Percentiles rank a stretch among this genome's conserved stretches.
These are phyloP conservation scores for Pammene fasciana DNA, from an alignment of 2,888 invertebrate genomes.

Conservation along the genomic window DNA sequence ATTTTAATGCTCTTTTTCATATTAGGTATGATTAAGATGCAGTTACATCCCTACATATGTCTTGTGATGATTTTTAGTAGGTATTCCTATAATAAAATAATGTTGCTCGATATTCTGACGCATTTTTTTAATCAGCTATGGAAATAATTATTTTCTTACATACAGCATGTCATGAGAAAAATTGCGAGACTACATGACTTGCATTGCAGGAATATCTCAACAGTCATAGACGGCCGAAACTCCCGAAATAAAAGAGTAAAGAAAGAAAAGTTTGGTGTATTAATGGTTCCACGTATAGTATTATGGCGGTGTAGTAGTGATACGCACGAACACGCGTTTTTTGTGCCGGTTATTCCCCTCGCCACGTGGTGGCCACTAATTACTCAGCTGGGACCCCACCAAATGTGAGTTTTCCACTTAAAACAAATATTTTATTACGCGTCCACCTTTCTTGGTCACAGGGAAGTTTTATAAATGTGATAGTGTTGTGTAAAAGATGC, in stretches of 20 bases:
- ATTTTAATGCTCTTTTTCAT: too few relatives aligned
- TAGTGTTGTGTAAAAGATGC: background rate
- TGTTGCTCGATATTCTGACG: too few relatives aligned
- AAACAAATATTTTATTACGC: conserved; percentile 58
- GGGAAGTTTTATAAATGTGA: background rate
- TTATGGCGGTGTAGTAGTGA: conserved; percentile 50
- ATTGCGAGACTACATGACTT: background rate
- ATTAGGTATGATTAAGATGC: too few relatives aligned
- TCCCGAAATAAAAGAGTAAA: conserved; percentile 30
- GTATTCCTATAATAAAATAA: too few relatives aligned
- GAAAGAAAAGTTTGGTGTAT: conserved; percentile 31
- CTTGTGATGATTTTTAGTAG: too few relatives aligned
- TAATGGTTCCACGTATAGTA: conserved; percentile 38
- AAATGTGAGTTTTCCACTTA: conserved; percentile 73
- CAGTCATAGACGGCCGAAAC: background rate
- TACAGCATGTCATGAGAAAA: too few relatives aligned
- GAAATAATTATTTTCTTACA: too few relatives aligned
- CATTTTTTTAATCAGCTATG: too few relatives aligned
- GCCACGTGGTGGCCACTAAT: conserved; percentile 79
- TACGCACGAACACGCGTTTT: conserved; percentile 55
- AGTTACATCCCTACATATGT: too few relatives aligned
- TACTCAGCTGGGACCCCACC: conserved; percentile 79
- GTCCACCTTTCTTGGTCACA: conserved; percentile 19
- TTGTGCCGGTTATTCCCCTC: conserved; percentile 71
- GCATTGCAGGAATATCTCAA: background rate